Evolutionary conservation across 1,140 invertebrate species (phyloP).

Genomic region (Eulimnadia texana): DNA sequence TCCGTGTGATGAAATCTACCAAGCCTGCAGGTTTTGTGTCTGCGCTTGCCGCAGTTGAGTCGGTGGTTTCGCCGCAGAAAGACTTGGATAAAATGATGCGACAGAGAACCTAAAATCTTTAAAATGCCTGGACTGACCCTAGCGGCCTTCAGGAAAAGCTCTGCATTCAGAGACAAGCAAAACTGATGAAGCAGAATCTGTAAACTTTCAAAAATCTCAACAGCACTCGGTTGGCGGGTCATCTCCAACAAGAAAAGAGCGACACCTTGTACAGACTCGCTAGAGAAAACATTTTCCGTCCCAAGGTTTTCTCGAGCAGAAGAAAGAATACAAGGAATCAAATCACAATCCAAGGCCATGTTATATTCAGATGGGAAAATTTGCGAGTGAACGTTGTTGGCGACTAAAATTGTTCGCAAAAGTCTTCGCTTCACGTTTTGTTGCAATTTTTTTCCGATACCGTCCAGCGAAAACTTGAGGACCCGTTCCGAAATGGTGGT

Average conservation of each 20-base stretch:
- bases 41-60: neutral
- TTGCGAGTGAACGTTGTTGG: neutral
- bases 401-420: neutral
- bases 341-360: no score
- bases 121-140: neutral
- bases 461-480: neutral
- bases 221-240: no score
- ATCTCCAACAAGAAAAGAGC: no score
- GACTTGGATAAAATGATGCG: neutral
- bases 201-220: no score
- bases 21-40: neutral
- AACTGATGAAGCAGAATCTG: neutral
- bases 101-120: neutral
- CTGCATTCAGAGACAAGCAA: neutral
- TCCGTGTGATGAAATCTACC: neutral
- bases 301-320: no score
- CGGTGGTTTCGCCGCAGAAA: neutral
- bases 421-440: neutral
- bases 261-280: no score
- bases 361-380: no score
- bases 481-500: neutral
- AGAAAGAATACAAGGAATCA: no score
- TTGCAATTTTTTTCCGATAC: neutral
- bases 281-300: no score
- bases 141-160: neutral